These are phyloP conservation scores for Drosophila falleni DNA, from an alignment of 2,888 invertebrate species.

Conservation along the genomic window DNA sequence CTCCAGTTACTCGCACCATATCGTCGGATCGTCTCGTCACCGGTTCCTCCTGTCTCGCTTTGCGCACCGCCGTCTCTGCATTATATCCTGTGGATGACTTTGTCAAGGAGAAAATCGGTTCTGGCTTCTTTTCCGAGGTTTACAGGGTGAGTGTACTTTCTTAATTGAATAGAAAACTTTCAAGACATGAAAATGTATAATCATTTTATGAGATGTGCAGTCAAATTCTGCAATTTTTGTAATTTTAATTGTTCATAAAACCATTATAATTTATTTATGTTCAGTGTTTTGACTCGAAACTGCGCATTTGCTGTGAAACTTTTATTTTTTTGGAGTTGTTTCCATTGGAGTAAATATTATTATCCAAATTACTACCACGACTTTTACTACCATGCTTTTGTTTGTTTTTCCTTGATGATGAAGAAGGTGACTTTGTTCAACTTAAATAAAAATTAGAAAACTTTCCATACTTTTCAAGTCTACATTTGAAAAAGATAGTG, in stretches of 20 bases:
- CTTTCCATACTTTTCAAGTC: not conserved
- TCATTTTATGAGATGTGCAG: too few relatives aligned
- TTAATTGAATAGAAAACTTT: not conserved
- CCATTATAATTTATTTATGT: too few relatives aligned
- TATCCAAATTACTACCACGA: too few relatives aligned
- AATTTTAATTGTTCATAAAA: too few relatives aligned
- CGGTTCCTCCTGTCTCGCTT: slow-evolving; percentile 94
- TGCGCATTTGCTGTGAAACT: too few relatives aligned
- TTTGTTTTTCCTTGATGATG: too few relatives aligned
- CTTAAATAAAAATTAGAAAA: not conserved
- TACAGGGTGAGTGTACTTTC: slow-evolving; percentile 92
- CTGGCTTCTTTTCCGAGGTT: slow-evolving; percentile 98
- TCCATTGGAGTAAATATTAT: too few relatives aligned
- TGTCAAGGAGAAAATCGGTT: slow-evolving; percentile 95
- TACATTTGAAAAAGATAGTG: not conserved
- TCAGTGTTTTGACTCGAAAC: too few relatives aligned
- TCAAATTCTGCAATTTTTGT: too few relatives aligned
- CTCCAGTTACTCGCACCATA: slow-evolving; percentile 81
- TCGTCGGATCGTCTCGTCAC: slow-evolving; percentile 88
- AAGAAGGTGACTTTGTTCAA: not conserved
- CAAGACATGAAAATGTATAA: too few relatives aligned
- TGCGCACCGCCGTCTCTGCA: slow-evolving; percentile 95
- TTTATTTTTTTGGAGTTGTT: too few relatives aligned
- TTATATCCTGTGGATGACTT: slow-evolving; percentile 97
- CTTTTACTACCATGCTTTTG: too few relatives aligned